Percentiles rank a stretch among this genome's conserved stretches.
Evolutionary conservation across 1,140 invertebrate species (phyloP).

Genomic region (Pentalonia nigronervosa): DNA sequence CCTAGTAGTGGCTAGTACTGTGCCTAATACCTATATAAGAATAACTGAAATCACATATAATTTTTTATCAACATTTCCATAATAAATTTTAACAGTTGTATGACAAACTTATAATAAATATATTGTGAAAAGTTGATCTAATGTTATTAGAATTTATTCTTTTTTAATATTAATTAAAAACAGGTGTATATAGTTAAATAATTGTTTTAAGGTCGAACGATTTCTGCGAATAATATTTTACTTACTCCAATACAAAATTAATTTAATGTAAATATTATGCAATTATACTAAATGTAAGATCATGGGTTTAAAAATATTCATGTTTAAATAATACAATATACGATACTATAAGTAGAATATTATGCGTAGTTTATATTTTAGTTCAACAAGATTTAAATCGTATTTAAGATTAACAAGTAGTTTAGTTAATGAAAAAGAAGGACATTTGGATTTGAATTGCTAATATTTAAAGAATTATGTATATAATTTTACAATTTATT

Average conservation of each 20-base stretch:
- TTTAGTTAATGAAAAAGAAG: background rate
- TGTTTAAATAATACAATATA: background rate
- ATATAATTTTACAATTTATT: background rate
- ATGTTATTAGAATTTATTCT: background rate
- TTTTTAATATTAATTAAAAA: constrained; percentile 2
- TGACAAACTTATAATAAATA: background rate
- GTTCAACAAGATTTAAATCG: background rate
- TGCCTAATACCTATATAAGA: background rate
- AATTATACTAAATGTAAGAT: background rate
- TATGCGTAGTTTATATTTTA: background rate
- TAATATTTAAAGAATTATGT: background rate
- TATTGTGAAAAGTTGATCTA: background rate
- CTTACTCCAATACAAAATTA: constrained; percentile 1
- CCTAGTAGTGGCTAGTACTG: no score
- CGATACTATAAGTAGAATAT: background rate
- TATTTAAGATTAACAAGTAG: background rate
- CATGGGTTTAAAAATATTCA: background rate
- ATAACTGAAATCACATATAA: background rate
- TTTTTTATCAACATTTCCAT: background rate
- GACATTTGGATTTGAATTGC: background rate
- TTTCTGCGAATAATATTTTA: background rate
- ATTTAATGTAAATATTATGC: constrained; percentile 10
- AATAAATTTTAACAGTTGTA: background rate
- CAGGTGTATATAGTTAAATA: background rate
- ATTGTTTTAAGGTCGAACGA: background rate